Evolutionary conservation across 2,113 vertebrate genomes (phyloP).

Genomic region (Stigmatopora nigra): DNA sequence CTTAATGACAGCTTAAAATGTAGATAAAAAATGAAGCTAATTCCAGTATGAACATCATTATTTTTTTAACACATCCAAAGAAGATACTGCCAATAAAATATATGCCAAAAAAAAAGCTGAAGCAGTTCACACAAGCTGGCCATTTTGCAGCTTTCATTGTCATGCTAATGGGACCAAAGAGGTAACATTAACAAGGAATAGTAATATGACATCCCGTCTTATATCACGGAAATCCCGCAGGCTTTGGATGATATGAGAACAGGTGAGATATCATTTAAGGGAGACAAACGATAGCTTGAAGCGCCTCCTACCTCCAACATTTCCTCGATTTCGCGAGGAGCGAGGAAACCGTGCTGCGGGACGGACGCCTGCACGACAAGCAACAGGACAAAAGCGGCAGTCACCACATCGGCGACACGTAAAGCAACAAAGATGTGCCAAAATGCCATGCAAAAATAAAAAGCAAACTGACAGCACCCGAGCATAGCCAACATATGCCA

Average conservation of each 20-base stretch:
- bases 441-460: not conserved
- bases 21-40: conserved; percentile 16
- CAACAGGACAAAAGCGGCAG: conserved; percentile 43
- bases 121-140: conserved; percentile 43
- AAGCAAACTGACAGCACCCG: not conserved
- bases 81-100: too few species aligned
- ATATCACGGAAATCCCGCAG: conserved; percentile 37
- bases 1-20: conserved; percentile 13
- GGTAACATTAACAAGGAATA: conserved; percentile 46
- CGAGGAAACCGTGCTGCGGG: conserved; percentile 63
- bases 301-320: conserved; percentile 68
- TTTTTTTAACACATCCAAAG: not conserved
- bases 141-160: conserved; percentile 64
- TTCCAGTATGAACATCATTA: conserved; percentile 6
- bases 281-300: not conserved
- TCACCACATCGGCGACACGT: conserved; percentile 45
- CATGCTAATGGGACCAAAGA: conserved; percentile 62
- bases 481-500: not conserved
- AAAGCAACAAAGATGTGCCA: conserved; percentile 40
- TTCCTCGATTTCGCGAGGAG: conserved; percentile 70
- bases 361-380: conserved; percentile 56
- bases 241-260: conserved; percentile 41
- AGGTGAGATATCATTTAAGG: conserved; percentile 14
- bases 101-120: conserved; percentile 4
- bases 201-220: conserved; percentile 63